Conservation (phyloP, 1,140 invertebrate genomes). For the Bombyx mandarina region DNA sequence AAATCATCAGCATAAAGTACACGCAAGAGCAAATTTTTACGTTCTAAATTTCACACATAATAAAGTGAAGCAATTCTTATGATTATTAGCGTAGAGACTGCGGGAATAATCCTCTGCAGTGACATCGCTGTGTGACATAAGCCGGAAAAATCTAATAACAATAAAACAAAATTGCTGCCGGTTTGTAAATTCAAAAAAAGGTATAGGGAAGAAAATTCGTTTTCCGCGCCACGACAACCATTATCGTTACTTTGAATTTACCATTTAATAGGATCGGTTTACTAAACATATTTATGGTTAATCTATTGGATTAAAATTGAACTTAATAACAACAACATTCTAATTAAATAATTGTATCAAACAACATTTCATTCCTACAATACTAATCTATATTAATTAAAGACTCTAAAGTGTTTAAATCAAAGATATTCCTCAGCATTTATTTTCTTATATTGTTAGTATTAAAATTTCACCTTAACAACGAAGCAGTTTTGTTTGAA, state of each 20-base stretch:
- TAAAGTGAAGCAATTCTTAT: conserved; percentile 67
- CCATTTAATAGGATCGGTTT: conserved; percentile 40
- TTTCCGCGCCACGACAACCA: conserved; percentile 58
- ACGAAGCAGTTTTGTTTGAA: conserved; percentile 32
- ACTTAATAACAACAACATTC: neutral
- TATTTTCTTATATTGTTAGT: conserved; percentile 41
- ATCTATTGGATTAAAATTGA: neutral
- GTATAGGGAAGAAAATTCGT: conserved; percentile 63
- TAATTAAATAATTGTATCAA: neutral
- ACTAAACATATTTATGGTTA: conserved; percentile 28
- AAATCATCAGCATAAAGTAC: conserved; percentile 13
- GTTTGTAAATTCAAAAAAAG: conserved; percentile 63
- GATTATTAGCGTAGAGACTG: conserved; percentile 66
- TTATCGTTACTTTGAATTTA: conserved; percentile 65
- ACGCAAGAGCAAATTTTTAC: conserved; percentile 38
- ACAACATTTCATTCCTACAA: conserved; percentile 6
- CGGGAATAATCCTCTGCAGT: conserved; percentile 63
- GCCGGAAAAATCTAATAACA: conserved; percentile 69
- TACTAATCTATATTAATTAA: conserved; percentile 6
- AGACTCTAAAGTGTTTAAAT: conserved; percentile 44
- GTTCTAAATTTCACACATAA: conserved; percentile 67
- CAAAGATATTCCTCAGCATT: conserved; percentile 47
- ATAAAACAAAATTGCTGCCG: conserved; percentile 68
- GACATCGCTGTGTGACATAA: conserved; percentile 63
- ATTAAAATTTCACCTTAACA: conserved; percentile 63